These are phyloP conservation scores for Rotaria socialis DNA, from an alignment of 2,888 invertebrate genomes.

Conservation along the genomic window DNA sequence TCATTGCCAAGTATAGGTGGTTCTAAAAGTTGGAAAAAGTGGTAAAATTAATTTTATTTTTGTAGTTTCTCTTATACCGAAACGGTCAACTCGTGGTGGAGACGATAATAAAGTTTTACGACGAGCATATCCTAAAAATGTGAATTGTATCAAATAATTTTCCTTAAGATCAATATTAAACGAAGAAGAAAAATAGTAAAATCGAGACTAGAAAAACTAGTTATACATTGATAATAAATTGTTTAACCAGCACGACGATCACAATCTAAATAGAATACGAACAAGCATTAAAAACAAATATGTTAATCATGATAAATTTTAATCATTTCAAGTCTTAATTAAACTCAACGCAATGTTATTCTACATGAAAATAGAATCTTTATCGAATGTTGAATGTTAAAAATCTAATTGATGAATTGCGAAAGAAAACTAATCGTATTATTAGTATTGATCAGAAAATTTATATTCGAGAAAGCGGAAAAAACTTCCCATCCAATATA, in stretches of 20 bases:
- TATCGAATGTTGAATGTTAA: too few relatives aligned
- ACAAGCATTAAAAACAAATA: not conserved
- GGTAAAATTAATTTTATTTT: too few relatives aligned
- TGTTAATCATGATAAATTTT: not conserved
- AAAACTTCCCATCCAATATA: too few relatives aligned
- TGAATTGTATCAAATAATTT: not conserved
- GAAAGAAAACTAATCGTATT: too few relatives aligned
- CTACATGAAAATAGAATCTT: not conserved
- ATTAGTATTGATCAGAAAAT: too few relatives aligned
- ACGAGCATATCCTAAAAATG: not conserved
- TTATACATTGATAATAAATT: not conserved
- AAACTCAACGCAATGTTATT: not conserved
- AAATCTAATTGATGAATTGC: too few relatives aligned
- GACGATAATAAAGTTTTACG: slow-evolving; percentile 19
- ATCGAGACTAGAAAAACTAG: not conserved
- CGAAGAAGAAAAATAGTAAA: not conserved
- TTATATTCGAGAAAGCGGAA: too few relatives aligned
- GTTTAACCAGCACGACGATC: not conserved
- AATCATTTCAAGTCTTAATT: not conserved
- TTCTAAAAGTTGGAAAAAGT: not conserved
- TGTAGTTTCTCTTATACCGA: not conserved
- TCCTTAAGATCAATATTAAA: not conserved
- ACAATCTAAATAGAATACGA: not conserved
- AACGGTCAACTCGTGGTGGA: not conserved
- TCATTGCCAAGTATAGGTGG: not conserved